A percentile compares a stretch with the other conserved stretches of the same genome.
These are phyloP conservation scores for Macroramphosus scolopax DNA, from an alignment of 2,797 vertebrate genomes.

Conservation along the genomic window DNA sequence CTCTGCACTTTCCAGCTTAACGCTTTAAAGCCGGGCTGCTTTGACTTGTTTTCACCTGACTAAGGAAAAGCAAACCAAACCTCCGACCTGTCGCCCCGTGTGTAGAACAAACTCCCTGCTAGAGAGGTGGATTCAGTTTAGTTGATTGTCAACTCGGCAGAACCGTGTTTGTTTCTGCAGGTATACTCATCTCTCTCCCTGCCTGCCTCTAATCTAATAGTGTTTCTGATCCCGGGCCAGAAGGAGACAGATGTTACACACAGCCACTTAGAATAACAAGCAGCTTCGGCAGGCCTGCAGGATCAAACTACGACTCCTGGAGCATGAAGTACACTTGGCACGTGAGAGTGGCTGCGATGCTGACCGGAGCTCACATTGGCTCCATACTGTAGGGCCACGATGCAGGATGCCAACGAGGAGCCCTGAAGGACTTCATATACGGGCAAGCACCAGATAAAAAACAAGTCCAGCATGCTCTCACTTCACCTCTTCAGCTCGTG, in stretches of 20 bases:
- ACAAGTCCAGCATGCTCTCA: slow-evolving; percentile 12
- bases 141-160: slow-evolving; percentile 26
- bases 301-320: slow-evolving; percentile 33
- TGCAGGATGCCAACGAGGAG: slow-evolving; percentile 34
- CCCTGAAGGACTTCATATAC: slow-evolving; percentile 38
- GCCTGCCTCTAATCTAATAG: slow-evolving; percentile 51
- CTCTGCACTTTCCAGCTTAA: slow-evolving; percentile 17
- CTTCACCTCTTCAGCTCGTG: slow-evolving; percentile 22
- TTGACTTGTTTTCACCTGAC: slow-evolving; percentile 49
- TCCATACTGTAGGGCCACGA: slow-evolving; percentile 26
- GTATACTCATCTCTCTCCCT: slow-evolving; percentile 21
- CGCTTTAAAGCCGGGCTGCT: slow-evolving; percentile 35
- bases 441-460: slow-evolving; percentile 38
- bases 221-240: slow-evolving; percentile 58
- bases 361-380: slow-evolving; percentile 42
- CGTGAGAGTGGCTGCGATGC: slow-evolving; percentile 25
- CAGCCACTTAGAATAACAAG: slow-evolving; percentile 63
- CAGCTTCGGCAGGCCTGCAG: slow-evolving; percentile 43
- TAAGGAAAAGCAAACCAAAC: slow-evolving; percentile 40
- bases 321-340: slow-evolving; percentile 53
- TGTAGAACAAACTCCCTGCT: slow-evolving; percentile 30
- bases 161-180: slow-evolving; percentile 54
- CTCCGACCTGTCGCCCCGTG: slow-evolving; percentile 34
- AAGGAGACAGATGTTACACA: slow-evolving; percentile 59
- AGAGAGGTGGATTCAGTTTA: slow-evolving; percentile 50